These are phyloP conservation scores for Philypnodon macrostomus DNA, from an alignment of 2,797 vertebrate genomes.

Conservation along the genomic window DNA sequence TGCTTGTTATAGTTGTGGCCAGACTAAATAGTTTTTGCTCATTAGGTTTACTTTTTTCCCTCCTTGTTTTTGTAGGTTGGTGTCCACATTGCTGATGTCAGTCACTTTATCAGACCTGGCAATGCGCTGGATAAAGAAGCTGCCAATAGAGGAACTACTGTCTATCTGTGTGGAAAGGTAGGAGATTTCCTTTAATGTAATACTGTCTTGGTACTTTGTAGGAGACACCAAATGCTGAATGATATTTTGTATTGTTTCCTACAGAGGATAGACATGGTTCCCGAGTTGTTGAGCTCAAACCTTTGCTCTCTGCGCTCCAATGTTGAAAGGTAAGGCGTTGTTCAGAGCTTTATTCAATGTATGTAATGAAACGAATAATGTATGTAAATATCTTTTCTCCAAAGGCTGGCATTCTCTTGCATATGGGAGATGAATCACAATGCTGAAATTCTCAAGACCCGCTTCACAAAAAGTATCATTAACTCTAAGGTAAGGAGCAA, in stretches of 20 bases:
- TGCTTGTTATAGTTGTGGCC: slow-evolving; percentile 37
- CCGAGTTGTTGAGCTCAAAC: slow-evolving; percentile 95
- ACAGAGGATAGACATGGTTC: slow-evolving; percentile 99
- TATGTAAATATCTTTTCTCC: slow-evolving; percentile 2
- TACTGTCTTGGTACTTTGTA: too few relatives aligned
- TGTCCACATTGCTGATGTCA: slow-evolving; percentile 97
- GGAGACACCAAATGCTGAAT: neutral
- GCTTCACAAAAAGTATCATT: slow-evolving; percentile 93
- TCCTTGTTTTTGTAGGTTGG: slow-evolving; percentile 79
- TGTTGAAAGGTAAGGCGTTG: slow-evolving; percentile 87
- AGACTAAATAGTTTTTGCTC: neutral
- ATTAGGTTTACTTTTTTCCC: neutral
- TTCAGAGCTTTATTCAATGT: neutral
- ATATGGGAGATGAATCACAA: slow-evolving; percentile 94
- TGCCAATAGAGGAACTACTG: slow-evolving; percentile 91
- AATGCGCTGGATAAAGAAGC: slow-evolving; percentile 95
- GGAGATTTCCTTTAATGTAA: too few relatives aligned
- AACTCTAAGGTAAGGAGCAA: slow-evolving; percentile 87
- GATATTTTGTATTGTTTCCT: slow-evolving; percentile 25
- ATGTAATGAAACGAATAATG: neutral
- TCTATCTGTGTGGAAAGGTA: slow-evolving; percentile 96
- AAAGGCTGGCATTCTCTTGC: slow-evolving; percentile 92
- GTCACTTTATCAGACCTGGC: slow-evolving; percentile 95
- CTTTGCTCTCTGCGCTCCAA: slow-evolving; percentile 91
- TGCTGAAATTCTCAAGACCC: slow-evolving; percentile 88